Evolutionary conservation across 1,140 invertebrate species (phyloP).

Genomic region (Conopomorpha cramerella): DNA sequence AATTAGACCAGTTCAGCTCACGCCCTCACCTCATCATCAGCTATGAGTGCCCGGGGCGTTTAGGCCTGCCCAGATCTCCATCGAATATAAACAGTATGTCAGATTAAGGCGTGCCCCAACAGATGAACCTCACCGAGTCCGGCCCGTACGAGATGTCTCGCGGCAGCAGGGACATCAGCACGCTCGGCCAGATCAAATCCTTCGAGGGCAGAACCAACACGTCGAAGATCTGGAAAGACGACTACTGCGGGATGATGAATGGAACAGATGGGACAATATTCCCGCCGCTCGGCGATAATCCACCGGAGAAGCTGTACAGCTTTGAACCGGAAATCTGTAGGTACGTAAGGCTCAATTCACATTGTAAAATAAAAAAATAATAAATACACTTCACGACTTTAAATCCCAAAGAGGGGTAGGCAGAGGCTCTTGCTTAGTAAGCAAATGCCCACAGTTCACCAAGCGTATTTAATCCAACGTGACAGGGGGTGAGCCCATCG

Average conservation of each 20-base stretch:
- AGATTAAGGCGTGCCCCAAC: conserved; percentile 18
- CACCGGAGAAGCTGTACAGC: conserved; percentile 44
- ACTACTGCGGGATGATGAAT: conserved; percentile 60
- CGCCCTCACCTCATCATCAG: too few relatives aligned
- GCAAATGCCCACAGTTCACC: too few relatives aligned
- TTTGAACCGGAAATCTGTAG: conserved; percentile 67
- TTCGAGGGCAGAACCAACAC: conserved; percentile 45
- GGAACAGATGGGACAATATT: conserved; percentile 65
- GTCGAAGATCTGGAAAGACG: conserved; percentile 55
- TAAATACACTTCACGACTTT: background rate
- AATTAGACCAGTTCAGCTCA: too few relatives aligned
- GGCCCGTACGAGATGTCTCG: conserved; percentile 61
- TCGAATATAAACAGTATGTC: too few relatives aligned
- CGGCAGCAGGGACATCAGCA: conserved; percentile 45
- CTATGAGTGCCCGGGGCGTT: too few relatives aligned
- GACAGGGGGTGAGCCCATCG: too few relatives aligned
- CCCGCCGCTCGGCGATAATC: conserved; percentile 53
- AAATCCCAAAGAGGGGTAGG: background rate
- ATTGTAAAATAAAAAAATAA: too few relatives aligned
- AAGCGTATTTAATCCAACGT: too few relatives aligned
- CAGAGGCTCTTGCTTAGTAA: background rate
- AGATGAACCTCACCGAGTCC: conserved; percentile 60
- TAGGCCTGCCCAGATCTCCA: too few relatives aligned
- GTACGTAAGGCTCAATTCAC: conserved; percentile 26
- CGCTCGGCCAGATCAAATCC: conserved; percentile 58